A percentile compares a stretch with the other conserved stretches of the same genome.
These are phyloP conservation scores for Conops quadrifasciatus DNA, from an alignment of 2,888 invertebrate species.

Conservation along the genomic window DNA sequence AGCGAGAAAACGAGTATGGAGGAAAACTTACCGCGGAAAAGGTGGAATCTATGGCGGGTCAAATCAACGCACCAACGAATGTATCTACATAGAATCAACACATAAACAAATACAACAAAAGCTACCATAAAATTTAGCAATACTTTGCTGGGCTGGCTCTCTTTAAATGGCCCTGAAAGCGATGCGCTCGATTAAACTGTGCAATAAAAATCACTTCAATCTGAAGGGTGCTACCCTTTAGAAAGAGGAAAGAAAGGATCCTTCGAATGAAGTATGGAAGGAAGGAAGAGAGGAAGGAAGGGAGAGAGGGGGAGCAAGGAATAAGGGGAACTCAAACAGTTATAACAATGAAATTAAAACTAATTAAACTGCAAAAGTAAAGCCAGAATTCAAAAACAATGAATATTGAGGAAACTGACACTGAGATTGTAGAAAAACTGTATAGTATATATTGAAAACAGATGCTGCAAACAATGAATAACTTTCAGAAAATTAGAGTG, in stretches of 20 bases:
- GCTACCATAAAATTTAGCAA: neutral
- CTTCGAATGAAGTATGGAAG: neutral
- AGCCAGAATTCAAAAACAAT: no score
- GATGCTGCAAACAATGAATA: no score
- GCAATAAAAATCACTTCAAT: conserved; percentile 61
- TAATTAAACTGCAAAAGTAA: no score
- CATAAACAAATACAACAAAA: neutral
- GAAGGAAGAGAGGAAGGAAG: neutral
- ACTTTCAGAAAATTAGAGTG: no score
- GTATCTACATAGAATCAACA: no score
- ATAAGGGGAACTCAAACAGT: neutral
- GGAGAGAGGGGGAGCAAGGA: neutral
- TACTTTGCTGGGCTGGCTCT: conserved; percentile 14
- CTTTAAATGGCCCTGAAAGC: conserved; percentile 46
- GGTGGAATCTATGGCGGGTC: neutral
- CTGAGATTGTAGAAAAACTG: no score
- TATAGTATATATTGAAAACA: no score
- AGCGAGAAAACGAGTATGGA: neutral
- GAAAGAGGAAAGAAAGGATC: conserved; percentile 32
- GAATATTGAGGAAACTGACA: no score
- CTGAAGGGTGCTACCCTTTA: no score
- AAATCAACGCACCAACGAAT: no score
- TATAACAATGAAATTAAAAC: conserved; percentile 2
- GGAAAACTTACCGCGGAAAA: neutral
- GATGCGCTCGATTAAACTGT: conserved; percentile 62